phyloP scores from a whole-genome alignment of 2,888 invertebrate species.

The Oscheius sp. region DNA sequence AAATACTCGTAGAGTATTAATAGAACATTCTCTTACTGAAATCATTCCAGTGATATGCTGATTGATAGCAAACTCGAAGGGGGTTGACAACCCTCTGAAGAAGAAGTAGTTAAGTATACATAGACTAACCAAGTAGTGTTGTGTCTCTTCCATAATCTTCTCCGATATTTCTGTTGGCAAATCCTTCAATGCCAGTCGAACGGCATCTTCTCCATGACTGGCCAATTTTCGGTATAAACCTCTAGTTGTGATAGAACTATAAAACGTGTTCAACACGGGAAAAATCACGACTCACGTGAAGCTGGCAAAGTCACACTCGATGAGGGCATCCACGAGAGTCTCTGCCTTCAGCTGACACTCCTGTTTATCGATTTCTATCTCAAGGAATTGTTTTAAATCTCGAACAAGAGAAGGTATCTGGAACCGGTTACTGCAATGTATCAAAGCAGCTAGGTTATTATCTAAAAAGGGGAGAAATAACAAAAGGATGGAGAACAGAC shows the following conservation, averaged over 20 bases:
- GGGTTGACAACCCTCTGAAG: slow-evolving; percentile 10
- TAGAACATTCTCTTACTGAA: slow-evolving; percentile 23
- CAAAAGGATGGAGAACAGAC: not conserved
- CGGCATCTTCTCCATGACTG: slow-evolving; percentile 17
- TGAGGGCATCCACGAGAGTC: slow-evolving; percentile 26
- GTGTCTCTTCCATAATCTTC: slow-evolving; percentile 12
- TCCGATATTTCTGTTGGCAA: slow-evolving; percentile 15
- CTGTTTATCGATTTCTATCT: slow-evolving; percentile 12
- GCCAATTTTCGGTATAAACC: slow-evolving; percentile 25
- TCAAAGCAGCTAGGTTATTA: slow-evolving; percentile 24
- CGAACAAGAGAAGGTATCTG: slow-evolving; percentile 18
- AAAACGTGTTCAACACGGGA: not conserved
- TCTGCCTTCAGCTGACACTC: slow-evolving; percentile 29
- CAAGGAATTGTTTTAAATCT: slow-evolving; percentile 17
- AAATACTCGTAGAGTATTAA: not conserved
- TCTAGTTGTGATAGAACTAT: not conserved
- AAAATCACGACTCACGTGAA: slow-evolving; percentile 13
- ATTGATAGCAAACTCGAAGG: slow-evolving; percentile 1
- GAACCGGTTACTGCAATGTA: slow-evolving; percentile 28
- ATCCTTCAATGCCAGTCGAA: slow-evolving; percentile 23
- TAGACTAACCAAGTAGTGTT: slow-evolving; percentile 7
- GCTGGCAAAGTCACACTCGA: slow-evolving; percentile 23
- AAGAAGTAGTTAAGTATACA: not conserved
- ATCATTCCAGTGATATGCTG: slow-evolving; percentile 25
- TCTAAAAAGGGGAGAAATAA: slow-evolving; percentile 7